These are phyloP conservation scores for Rhopalosiphum nymphaeae DNA, from an alignment of 2,888 invertebrate genomes.

Conservation along the genomic window DNA sequence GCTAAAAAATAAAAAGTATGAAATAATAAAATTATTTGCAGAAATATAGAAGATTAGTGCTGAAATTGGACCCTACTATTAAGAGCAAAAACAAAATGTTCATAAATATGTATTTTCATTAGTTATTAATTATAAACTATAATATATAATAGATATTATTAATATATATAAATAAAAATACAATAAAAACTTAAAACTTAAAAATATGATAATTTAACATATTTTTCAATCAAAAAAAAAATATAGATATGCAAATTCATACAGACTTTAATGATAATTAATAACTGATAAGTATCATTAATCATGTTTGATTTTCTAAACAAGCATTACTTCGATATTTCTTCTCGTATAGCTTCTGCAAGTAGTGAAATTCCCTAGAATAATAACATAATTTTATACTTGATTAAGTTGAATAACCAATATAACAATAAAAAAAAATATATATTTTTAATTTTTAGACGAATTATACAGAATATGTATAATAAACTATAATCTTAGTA, in stretches of 20 bases:
- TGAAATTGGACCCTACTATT: no score
- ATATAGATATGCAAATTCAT: background rate
- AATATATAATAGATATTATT: background rate
- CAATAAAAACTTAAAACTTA: background rate
- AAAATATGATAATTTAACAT: background rate
- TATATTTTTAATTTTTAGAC: no score
- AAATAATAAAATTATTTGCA: no score
- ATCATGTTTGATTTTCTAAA: background rate
- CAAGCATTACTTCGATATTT: background rate
- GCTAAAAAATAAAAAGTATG: no score
- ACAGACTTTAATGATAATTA: background rate
- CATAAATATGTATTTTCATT: no score
- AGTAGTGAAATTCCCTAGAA: slow-evolving; percentile 45
- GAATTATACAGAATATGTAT: no score
- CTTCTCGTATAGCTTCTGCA: slow-evolving; percentile 57
- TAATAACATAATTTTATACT: background rate
- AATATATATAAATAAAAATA: background rate
- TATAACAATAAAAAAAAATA: background rate
- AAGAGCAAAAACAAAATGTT: no score
- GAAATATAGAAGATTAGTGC: no score
- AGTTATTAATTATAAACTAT: background rate
- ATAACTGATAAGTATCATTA: background rate
- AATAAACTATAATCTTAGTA: no score
- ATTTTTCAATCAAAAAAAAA: background rate
- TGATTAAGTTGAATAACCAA: background rate